These are phyloP conservation scores for Zaprionus camerounensis DNA, from an alignment of 1,140 invertebrate species.

Conservation along the genomic window DNA sequence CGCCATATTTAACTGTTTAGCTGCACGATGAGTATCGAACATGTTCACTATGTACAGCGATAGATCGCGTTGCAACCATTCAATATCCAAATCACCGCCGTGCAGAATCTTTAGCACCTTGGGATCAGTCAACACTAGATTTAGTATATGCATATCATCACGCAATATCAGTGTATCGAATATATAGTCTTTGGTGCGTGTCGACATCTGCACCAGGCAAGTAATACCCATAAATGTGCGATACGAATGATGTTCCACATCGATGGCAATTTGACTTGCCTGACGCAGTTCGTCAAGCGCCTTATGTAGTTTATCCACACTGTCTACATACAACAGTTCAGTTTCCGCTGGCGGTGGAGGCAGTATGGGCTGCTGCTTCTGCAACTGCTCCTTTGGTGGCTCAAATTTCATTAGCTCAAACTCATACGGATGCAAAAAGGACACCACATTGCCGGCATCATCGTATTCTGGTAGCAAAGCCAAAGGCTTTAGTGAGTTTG, in stretches of 20 bases:
- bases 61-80: slow-evolving; percentile 98
- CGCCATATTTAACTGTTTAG: slow-evolving; percentile 90
- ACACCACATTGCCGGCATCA: slow-evolving; percentile 86
- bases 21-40: slow-evolving; percentile 97
- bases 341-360: slow-evolving; percentile 87
- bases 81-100: slow-evolving; percentile 94
- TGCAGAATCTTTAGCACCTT: slow-evolving; percentile 97
- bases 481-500: slow-evolving; percentile 93
- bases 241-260: slow-evolving; percentile 96
- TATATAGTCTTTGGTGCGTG: slow-evolving; percentile 93
- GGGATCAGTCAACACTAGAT: slow-evolving; percentile 96
- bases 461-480: slow-evolving; percentile 89
- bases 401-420: slow-evolving; percentile 91
- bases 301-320: slow-evolving; percentile 87
- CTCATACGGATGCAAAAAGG: slow-evolving; percentile 95
- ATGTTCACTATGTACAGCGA: slow-evolving; percentile 98
- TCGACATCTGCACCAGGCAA: slow-evolving; percentile 98
- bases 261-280: slow-evolving; percentile 91
- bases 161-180: slow-evolving; percentile 94
- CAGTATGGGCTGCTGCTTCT: slow-evolving; percentile 74
- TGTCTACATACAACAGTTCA: slow-evolving; percentile 89
- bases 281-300: slow-evolving; percentile 88
- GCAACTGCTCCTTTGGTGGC: slow-evolving; percentile 85
- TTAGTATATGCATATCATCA: slow-evolving; percentile 92
- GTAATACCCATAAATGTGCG: slow-evolving; percentile 93